Conservation (phyloP, 2,888 invertebrate species). For the Calephelis perditalis region DNA sequence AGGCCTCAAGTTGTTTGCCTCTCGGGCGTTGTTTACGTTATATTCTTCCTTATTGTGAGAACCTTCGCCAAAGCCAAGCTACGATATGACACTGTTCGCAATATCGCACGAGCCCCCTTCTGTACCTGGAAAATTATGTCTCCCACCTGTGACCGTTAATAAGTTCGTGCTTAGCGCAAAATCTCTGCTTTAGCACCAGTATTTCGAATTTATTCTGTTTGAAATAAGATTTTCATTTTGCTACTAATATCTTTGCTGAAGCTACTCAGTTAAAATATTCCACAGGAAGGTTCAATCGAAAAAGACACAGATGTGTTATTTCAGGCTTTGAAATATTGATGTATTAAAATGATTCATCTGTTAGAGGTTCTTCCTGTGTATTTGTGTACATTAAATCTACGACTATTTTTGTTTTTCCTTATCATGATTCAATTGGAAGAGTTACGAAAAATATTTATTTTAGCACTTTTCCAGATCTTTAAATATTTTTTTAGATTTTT, state of each 20-base stretch:
- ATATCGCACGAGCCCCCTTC: conserved; percentile 32
- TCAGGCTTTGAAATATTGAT: no score
- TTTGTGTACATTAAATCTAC: no score
- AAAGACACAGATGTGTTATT: no score
- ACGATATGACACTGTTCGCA: conserved; percentile 31
- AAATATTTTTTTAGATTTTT: no score
- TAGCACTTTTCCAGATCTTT: no score
- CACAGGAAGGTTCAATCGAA: background rate
- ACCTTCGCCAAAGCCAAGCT: conserved; percentile 32
- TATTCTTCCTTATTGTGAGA: conserved; percentile 53
- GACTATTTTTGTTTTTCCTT: no score
- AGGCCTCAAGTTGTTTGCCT: conserved; percentile 58
- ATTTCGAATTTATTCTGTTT: conserved; percentile 7
- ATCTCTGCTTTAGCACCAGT: conserved; percentile 6
- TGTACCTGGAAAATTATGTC: conserved; percentile 43
- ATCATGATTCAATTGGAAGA: no score
- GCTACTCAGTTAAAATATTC: background rate
- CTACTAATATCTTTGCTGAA: background rate
- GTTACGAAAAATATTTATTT: no score
- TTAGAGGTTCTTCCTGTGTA: no score
- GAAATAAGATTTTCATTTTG: conserved; percentile 7
- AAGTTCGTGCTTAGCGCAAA: conserved; percentile 30
- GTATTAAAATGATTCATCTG: no score
- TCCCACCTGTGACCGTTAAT: conserved; percentile 52
- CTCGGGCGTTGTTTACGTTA: conserved; percentile 54